Conservation (phyloP, 1,140 invertebrate genomes). For the Anastrepha obliqua region DNA sequence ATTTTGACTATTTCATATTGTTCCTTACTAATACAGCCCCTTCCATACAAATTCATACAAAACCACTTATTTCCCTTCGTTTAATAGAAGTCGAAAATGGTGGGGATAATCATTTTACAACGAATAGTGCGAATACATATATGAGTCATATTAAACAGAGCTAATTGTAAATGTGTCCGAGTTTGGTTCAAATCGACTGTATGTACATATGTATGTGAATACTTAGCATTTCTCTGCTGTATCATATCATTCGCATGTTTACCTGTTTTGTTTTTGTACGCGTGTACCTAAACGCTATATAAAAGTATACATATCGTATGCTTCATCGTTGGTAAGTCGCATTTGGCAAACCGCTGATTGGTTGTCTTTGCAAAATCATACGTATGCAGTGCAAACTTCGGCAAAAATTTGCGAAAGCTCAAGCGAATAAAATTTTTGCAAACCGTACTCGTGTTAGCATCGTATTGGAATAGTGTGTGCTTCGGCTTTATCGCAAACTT, state of each 20-base stretch:
- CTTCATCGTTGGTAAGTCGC: background rate
- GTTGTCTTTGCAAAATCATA: constrained; percentile 40
- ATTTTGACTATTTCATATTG: too few species aligned
- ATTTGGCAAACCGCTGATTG: constrained; percentile 56
- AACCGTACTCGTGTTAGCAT: background rate
- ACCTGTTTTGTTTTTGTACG: constrained; percentile 31
- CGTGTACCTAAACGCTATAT: background rate
- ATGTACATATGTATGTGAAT: background rate
- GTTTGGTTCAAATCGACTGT: background rate
- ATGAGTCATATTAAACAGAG: too few species aligned
- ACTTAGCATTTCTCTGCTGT: background rate
- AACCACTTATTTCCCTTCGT: too few species aligned
- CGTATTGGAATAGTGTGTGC: background rate
- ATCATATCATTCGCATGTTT: background rate
- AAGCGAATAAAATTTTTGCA: constrained; percentile 57
- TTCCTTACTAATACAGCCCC: too few species aligned
- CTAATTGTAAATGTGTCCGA: too few species aligned
- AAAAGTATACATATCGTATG: background rate
- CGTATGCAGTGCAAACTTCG: constrained; percentile 29
- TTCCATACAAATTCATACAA: too few species aligned
- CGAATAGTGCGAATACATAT: too few species aligned
- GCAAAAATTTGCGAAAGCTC: constrained; percentile 52
- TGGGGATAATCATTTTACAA: too few species aligned
- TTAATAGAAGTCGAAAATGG: too few species aligned
- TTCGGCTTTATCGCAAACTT: background rate